phyloP scores from a whole-genome alignment of 2,888 invertebrate species.

The Theretra japonica region DNA sequence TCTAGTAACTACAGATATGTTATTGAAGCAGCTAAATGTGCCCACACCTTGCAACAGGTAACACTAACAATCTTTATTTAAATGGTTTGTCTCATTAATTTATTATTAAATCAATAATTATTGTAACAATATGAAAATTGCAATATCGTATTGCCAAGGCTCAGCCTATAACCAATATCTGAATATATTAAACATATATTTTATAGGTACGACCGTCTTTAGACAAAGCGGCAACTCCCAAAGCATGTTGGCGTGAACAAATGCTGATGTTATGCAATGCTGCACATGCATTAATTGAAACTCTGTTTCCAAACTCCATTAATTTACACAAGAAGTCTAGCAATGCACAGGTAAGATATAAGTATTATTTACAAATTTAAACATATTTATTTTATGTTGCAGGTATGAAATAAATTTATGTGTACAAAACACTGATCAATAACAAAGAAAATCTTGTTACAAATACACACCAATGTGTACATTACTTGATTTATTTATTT shows the following conservation, averaged over 20 bases:
- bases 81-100: no score
- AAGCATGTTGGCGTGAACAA: conserved; percentile 72
- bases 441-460: no score
- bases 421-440: no score
- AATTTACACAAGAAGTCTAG: conserved; percentile 57
- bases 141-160: no score
- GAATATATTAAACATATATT: neutral
- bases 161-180: no score
- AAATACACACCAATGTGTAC: no score
- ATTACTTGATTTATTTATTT: no score
- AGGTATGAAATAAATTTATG: no score
- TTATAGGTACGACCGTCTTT: conserved; percentile 68
- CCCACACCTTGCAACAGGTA: conserved; percentile 75
- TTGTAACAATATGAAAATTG: no score
- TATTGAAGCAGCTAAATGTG: conserved; percentile 74
- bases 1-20: conserved; percentile 64
- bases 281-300: conserved; percentile 61
- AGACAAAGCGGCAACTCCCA: conserved; percentile 69
- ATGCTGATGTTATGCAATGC: conserved; percentile 65
- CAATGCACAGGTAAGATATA: conserved; percentile 43
- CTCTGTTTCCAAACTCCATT: conserved; percentile 59
- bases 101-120: no score
- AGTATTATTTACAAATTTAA: no score
- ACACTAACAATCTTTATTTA: conserved; percentile 20
- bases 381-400: no score